These are phyloP conservation scores for Notothenia coriiceps DNA, from an alignment of 2,113 vertebrate genomes.

Conservation along the genomic window DNA sequence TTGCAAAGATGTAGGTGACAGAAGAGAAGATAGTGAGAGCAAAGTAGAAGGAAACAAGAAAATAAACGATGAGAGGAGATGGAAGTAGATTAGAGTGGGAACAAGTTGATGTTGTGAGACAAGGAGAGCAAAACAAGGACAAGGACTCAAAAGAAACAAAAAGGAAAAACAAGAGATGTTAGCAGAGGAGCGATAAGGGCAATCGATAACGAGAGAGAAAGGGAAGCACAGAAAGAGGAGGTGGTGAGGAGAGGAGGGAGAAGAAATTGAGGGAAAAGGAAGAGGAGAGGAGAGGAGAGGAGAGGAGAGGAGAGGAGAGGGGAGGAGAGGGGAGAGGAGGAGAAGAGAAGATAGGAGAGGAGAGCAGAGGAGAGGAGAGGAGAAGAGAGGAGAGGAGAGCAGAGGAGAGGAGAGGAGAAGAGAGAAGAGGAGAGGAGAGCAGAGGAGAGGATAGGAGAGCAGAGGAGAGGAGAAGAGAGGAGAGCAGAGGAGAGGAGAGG, in stretches of 20 bases:
- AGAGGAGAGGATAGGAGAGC: too few relatives aligned
- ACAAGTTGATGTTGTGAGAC: neutral
- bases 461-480: too few relatives aligned
- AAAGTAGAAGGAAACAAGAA: neutral
- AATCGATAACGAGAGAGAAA: slow-evolving; percentile 44
- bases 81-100: neutral
- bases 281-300: neutral
- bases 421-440: too few relatives aligned
- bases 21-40: neutral
- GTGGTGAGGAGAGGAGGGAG: slow-evolving; percentile 36
- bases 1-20: neutral
- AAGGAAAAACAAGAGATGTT: slow-evolving; percentile 7
- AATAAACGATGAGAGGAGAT: neutral
- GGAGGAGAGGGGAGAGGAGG: neutral
- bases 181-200: slow-evolving; percentile 14
- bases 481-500: slow-evolving; percentile 12
- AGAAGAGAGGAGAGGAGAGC: slow-evolving; percentile 35
- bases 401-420: too few relatives aligned
- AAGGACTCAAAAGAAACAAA: neutral
- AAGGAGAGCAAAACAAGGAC: neutral
- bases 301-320: too few relatives aligned
- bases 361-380: slow-evolving; percentile 9
- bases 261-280: slow-evolving; percentile 38
- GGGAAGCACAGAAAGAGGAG: slow-evolving; percentile 31
- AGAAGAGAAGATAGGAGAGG: too few relatives aligned